These are phyloP conservation scores for Ligdia adustata DNA, from an alignment of 2,888 invertebrate species.

Conservation along the genomic window DNA sequence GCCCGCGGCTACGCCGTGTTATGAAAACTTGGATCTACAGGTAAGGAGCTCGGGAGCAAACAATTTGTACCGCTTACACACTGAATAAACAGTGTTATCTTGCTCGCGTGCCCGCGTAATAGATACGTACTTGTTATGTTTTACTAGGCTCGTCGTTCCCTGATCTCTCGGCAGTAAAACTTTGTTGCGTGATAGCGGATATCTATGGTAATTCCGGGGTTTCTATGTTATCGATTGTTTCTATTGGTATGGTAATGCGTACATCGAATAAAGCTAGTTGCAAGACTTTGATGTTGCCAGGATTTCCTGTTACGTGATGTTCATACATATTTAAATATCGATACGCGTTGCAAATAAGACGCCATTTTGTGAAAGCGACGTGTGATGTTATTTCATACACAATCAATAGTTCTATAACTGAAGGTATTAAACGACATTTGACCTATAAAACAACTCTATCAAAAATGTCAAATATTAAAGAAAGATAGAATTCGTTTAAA, in stretches of 20 bases:
- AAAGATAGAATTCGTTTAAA: not conserved
- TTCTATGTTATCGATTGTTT: constrained; percentile 20
- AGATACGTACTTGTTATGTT: constrained; percentile 56
- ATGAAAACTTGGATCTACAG: constrained; percentile 73
- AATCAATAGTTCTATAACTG: too few species aligned
- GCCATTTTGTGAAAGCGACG: not conserved
- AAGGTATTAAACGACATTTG: too few species aligned
- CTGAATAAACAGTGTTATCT: constrained; percentile 75
- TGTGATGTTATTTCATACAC: too few species aligned
- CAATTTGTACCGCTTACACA: constrained; percentile 78
- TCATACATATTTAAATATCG: not conserved
- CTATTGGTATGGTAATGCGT: constrained; percentile 12
- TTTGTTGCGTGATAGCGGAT: constrained; percentile 26
- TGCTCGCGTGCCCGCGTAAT: constrained; percentile 49
- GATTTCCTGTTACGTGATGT: constrained; percentile 2
- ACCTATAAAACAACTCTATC: too few species aligned
- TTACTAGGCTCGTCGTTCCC: constrained; percentile 45
- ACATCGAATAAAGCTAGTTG: constrained; percentile 10
- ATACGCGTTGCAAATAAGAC: not conserved
- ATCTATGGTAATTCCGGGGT: constrained; percentile 20
- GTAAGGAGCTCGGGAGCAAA: constrained; percentile 70
- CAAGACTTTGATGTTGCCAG: not conserved
- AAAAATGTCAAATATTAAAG: too few species aligned
- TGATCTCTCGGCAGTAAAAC: constrained; percentile 42
- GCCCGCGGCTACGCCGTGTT: constrained; percentile 70